phyloP scores from a whole-genome alignment of 2,888 invertebrate species.

The Plagiodera versicolora region DNA sequence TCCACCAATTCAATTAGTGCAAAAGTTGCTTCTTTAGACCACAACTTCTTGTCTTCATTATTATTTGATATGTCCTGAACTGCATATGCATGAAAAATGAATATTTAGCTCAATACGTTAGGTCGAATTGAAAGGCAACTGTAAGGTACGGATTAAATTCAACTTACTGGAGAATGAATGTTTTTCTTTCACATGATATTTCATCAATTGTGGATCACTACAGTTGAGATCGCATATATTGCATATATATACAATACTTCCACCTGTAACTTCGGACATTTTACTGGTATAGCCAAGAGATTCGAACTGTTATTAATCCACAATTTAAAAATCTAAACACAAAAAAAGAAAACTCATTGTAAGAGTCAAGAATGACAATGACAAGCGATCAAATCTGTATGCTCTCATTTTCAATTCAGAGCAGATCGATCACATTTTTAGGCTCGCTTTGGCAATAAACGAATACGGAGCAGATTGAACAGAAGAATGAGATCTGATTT shows the following conservation, averaged over 20 bases:
- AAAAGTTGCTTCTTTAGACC: neutral
- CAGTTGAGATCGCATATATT: constrained; percentile 1
- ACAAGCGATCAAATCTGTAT: no score
- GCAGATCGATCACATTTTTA: no score
- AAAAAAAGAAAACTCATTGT: no score
- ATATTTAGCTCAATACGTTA: neutral
- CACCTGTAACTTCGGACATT: neutral
- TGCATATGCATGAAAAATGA: neutral
- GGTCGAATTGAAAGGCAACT: neutral
- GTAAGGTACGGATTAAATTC: neutral
- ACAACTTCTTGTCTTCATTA: neutral
- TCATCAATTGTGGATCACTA: neutral
- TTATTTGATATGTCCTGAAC: neutral
- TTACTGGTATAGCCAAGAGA: no score
- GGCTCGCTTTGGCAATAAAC: no score
- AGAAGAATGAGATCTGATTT: no score
- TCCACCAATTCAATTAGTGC: neutral
- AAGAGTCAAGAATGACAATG: no score
- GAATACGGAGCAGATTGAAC: no score
- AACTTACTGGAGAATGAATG: constrained; percentile 2
- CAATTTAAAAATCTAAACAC: no score
- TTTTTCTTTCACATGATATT: neutral
- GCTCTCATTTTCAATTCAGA: no score
- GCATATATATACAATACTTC: neutral
- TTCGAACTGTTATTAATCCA: no score